Evolutionary conservation across 2,797 vertebrate genomes (phyloP).

Genomic region (Danio aesculapii): DNA sequence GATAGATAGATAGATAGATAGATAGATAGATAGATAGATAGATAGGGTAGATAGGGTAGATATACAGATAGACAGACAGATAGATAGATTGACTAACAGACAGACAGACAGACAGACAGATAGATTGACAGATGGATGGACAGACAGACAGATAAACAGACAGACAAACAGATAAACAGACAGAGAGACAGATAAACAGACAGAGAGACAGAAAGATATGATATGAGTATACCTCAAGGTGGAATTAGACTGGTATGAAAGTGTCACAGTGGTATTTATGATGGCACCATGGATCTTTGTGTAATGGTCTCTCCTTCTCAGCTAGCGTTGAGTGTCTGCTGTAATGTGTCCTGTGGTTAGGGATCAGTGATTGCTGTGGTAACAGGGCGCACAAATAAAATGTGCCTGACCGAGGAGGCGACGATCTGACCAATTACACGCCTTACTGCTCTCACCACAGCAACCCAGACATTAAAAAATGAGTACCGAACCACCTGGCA

Average conservation of each 20-base stretch:
- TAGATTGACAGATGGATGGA: too few species aligned
- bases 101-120: too few species aligned
- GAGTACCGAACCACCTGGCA: conserved; percentile 39
- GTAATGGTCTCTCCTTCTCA: not conserved
- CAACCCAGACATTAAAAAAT: conserved; percentile 44
- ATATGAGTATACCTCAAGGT: not conserved
- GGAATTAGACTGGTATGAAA: not conserved
- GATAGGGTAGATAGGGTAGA: too few species aligned
- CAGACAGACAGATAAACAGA: too few species aligned
- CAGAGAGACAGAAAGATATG: too few species aligned
- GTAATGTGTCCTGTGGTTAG: conserved; percentile 35
- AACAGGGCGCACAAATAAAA: conserved; percentile 43
- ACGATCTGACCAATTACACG: conserved; percentile 53
- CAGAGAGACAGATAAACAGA: too few species aligned
- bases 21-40: too few species aligned
- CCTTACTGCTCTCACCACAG: conserved; percentile 41
- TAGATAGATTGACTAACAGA: too few species aligned
- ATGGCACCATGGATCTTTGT: not conserved
- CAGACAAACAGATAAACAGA: too few species aligned
- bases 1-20: too few species aligned
- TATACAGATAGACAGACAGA: too few species aligned
- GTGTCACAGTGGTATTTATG: not conserved
- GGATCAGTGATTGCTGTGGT: conserved; percentile 52
- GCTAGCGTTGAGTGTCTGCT: conserved; percentile 3
- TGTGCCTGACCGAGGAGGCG: conserved; percentile 37